Percentiles rank a stretch among this genome's conserved stretches.
These are phyloP conservation scores for Phengaris alcon DNA, from an alignment of 2,888 invertebrate genomes.

Conservation along the genomic window DNA sequence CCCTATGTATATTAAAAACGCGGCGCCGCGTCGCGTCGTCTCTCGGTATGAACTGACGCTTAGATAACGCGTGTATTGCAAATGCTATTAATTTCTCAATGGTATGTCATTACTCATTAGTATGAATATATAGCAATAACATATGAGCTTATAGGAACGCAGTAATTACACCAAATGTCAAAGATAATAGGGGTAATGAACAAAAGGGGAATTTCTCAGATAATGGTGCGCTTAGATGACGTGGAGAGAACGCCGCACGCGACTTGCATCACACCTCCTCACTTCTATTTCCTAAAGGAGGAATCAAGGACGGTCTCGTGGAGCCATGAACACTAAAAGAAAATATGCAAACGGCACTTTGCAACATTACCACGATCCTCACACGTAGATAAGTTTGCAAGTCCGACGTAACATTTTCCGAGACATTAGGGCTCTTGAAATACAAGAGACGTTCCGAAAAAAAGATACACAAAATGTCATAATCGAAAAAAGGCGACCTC, in stretches of 20 bases:
- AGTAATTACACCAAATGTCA: slow-evolving; percentile 20
- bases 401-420: too few species aligned
- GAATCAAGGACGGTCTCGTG: background rate
- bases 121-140: slow-evolving; percentile 6
- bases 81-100: slow-evolving; percentile 17
- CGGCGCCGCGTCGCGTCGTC: too few species aligned
- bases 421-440: too few species aligned
- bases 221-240: background rate
- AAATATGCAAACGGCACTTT: background rate
- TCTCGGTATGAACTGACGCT: too few species aligned
- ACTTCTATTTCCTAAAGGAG: background rate
- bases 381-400: too few species aligned
- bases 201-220: slow-evolving; percentile 14
- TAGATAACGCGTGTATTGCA: slow-evolving; percentile 6
- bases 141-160: slow-evolving; percentile 5
- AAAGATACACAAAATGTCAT: too few species aligned
- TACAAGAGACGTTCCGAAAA: too few species aligned
- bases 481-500: too few species aligned
- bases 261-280: background rate
- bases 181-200: slow-evolving; percentile 23
- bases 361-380: background rate
- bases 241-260: background rate
- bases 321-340: background rate
- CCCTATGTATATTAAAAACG: too few species aligned
- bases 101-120: slow-evolving; percentile 17